Evolutionary conservation across 2,888 invertebrate genomes (phyloP).

Genomic region (Cynaeus angustus): DNA sequence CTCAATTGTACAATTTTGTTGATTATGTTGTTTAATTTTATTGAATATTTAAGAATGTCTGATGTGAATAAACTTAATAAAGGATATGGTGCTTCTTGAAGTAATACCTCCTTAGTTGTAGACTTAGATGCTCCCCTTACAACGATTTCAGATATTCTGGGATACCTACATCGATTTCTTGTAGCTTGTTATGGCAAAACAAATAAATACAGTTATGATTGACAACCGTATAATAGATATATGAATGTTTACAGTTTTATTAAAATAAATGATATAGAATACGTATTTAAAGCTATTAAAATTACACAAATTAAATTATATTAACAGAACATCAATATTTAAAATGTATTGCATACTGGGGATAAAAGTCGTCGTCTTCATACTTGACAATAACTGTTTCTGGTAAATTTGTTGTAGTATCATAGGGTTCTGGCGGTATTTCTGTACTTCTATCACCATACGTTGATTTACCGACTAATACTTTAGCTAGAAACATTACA

Average conservation of each 20-base stretch:
- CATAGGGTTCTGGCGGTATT: constrained; percentile 44
- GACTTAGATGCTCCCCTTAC: too few relatives aligned
- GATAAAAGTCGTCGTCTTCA: constrained; percentile 48
- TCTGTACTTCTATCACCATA: constrained; percentile 22
- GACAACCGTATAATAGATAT: too few relatives aligned
- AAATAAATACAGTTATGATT: too few relatives aligned
- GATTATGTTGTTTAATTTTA: constrained; percentile 46
- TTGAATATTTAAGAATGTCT: constrained; percentile 47
- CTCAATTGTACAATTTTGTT: constrained; percentile 51
- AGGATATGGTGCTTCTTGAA: constrained; percentile 5
- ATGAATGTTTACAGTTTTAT: too few relatives aligned
- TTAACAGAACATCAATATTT: too few relatives aligned
- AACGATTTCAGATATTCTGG: too few relatives aligned
- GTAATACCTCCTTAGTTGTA: neutral
- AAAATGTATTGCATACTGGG: constrained; percentile 44
- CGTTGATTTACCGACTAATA: too few relatives aligned
- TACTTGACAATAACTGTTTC: constrained; percentile 52
- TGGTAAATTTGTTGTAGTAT: constrained; percentile 38
- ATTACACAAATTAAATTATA: too few relatives aligned
- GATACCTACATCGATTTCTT: too few relatives aligned
- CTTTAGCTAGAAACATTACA: constrained; percentile 51
- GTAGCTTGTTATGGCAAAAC: too few relatives aligned
- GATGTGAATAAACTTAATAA: constrained; percentile 41
- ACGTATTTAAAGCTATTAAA: too few relatives aligned
- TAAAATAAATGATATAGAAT: too few relatives aligned